Percentiles rank a stretch among this genome's conserved stretches.
phyloP scores from a whole-genome alignment of 2,888 invertebrate genomes.

The Ichneumoninae sp. region DNA sequence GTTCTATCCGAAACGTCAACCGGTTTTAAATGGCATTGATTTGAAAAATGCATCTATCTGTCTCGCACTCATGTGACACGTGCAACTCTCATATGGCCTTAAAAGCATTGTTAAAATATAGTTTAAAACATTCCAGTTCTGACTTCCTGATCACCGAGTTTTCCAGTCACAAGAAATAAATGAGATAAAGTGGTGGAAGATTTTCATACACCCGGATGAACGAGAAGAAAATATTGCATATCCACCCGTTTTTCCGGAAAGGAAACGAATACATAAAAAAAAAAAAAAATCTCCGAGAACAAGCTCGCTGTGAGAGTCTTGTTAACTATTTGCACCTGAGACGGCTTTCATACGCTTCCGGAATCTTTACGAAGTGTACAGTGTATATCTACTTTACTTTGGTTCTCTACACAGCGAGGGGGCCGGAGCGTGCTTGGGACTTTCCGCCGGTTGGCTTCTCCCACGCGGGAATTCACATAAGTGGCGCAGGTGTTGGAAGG shows the following conservation, averaged over 20 bases:
- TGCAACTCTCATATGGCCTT: no score
- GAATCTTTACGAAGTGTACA: constrained; percentile 35
- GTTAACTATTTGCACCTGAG: constrained; percentile 45
- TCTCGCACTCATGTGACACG: no score
- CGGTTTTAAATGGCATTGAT: no score
- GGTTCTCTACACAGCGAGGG: constrained; percentile 4
- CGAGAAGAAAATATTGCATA: neutral
- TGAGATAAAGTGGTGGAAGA: neutral
- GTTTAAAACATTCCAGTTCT: neutral
- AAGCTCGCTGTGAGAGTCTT: constrained; percentile 28
- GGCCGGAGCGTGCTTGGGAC: constrained; percentile 21
- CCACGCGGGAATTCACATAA: constrained; percentile 44
- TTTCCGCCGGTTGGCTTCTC: neutral
- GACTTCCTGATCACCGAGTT: neutral
- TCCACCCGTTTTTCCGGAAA: neutral
- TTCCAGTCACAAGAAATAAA: neutral
- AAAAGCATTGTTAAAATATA: no score
- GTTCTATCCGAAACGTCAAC: no score
- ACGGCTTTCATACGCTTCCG: constrained; percentile 27
- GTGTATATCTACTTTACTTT: constrained; percentile 23
- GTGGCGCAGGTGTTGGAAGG: constrained; percentile 63
- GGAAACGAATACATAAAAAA: constrained; percentile 2
- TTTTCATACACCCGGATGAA: neutral
- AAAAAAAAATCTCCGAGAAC: constrained; percentile 19
- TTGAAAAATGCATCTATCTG: no score